Evolutionary conservation across 2,888 invertebrate genomes (phyloP).

Genomic region (Serripes groenlandicus): DNA sequence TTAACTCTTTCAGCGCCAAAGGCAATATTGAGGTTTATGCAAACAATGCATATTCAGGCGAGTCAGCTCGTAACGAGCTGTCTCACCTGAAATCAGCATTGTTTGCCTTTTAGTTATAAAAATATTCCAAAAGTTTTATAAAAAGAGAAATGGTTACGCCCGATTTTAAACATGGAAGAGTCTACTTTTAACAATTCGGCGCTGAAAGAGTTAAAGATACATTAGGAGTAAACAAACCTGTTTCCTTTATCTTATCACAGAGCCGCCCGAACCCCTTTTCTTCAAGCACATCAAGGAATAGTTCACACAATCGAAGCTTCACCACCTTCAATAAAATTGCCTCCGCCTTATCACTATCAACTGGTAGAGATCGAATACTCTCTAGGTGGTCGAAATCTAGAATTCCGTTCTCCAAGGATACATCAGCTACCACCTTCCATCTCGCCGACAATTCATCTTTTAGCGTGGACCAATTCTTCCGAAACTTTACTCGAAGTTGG

Average conservation of each 20-base stretch:
- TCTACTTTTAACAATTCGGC: no score
- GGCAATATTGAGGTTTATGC: no score
- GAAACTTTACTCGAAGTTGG: neutral
- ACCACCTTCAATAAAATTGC: neutral
- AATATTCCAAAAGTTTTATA: no score
- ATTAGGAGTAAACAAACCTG: neutral
- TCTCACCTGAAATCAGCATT: no score
- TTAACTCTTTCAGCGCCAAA: no score
- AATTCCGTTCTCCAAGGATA: neutral
- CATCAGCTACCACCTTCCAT: neutral
- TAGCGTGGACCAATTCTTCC: neutral
- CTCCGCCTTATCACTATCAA: neutral
- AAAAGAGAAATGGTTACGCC: no score
- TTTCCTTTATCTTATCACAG: neutral
- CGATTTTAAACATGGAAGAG: no score
- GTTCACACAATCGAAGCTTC: neutral
- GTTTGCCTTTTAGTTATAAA: no score
- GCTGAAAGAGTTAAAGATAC: no score
- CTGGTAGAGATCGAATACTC: neutral
- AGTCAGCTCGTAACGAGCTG: no score
- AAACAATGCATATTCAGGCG: no score
- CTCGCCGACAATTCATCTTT: conserved; percentile 1
- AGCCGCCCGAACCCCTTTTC: neutral
- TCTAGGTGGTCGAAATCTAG: neutral
- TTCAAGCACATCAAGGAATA: neutral